A percentile compares a stretch with the other conserved stretches of the same genome.
phyloP scores from a whole-genome alignment of 2,888 invertebrate species.

The Rapana venosa region DNA sequence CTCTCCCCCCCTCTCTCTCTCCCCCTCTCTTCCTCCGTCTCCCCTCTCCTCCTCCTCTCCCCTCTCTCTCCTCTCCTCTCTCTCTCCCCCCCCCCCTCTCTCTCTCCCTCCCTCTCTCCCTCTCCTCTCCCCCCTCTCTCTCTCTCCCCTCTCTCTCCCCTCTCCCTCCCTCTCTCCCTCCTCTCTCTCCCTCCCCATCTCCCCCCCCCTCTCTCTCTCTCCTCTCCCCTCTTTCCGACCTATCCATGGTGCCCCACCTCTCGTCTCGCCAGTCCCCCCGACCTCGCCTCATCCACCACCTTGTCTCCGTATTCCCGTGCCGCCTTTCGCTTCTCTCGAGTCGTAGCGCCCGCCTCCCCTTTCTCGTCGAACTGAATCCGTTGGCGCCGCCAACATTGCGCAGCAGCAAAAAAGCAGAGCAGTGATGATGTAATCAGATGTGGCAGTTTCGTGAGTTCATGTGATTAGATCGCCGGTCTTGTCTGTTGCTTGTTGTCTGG shows the following conservation, averaged over 20 bases:
- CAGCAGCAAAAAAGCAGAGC: too few species aligned
- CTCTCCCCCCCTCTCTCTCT: not conserved
- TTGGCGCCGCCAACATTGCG: too few species aligned
- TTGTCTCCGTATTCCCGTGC: constrained; percentile 72
- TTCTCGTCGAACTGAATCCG: constrained; percentile 81
- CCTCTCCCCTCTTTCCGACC: not conserved
- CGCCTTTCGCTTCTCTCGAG: constrained; percentile 77
- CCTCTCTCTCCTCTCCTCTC: not conserved
- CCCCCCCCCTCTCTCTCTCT: too few species aligned
- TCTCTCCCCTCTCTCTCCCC: not conserved
- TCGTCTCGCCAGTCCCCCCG: constrained; percentile 78
- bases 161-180: not conserved
- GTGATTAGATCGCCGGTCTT: too few species aligned
- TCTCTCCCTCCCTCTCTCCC: not conserved
- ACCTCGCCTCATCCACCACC: constrained; percentile 70
- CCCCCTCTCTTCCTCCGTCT: not conserved
- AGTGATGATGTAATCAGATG: too few species aligned
- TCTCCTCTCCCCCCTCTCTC: not conserved
- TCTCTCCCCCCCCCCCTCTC: constrained; percentile 23
- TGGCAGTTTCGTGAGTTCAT: too few species aligned
- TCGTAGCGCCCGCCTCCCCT: constrained; percentile 79
- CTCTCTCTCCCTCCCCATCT: too few species aligned
- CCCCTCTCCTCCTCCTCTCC: not conserved
- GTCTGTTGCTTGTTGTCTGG: too few species aligned
- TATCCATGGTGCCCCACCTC: too few species aligned